Conservation (phyloP, 2,113 vertebrate species). For the Azemiops feae region DNA sequence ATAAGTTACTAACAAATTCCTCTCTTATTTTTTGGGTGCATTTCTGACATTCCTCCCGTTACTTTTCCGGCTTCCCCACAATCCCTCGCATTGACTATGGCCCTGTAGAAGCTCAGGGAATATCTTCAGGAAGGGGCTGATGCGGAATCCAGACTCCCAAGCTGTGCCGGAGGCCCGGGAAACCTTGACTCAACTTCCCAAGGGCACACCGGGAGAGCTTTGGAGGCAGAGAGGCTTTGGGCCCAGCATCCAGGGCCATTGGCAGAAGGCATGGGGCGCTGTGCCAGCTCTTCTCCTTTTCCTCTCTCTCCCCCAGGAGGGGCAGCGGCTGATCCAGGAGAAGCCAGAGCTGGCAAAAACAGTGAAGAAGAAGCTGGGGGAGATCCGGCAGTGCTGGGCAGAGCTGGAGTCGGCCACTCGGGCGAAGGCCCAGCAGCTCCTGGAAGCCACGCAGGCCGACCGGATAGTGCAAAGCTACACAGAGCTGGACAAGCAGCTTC, state of each 20-base stretch:
- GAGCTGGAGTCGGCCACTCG: conserved; percentile 88
- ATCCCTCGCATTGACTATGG: neutral
- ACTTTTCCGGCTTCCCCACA: neutral
- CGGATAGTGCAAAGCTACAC: conserved; percentile 85
- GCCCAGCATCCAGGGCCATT: neutral
- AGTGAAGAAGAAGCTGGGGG: conserved; percentile 81
- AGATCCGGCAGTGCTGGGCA: conserved; percentile 87
- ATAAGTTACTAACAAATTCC: neutral
- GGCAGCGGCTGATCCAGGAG: conserved; percentile 86
- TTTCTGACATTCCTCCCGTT: neutral
- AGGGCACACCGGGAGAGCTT: neutral
- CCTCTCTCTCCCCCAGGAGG: conserved; percentile 72
- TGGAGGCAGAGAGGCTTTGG: neutral
- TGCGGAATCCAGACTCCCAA: neutral
- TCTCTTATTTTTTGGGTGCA: neutral
- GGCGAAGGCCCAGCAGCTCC: conserved; percentile 85
- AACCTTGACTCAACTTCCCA: neutral
- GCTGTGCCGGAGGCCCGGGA: neutral
- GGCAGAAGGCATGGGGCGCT: neutral
- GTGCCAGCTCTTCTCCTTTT: neutral
- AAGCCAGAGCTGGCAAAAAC: conserved; percentile 84
- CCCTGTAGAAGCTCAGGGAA: neutral
- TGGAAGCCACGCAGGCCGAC: conserved; percentile 84
- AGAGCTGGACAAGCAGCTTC: conserved; percentile 81
- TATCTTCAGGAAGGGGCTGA: neutral